Evolutionary conservation across 2,113 vertebrate genomes (phyloP), one percentile per base, ranked within the genome.

Genomic region (Aldabrachelys gigantea): DNA sequence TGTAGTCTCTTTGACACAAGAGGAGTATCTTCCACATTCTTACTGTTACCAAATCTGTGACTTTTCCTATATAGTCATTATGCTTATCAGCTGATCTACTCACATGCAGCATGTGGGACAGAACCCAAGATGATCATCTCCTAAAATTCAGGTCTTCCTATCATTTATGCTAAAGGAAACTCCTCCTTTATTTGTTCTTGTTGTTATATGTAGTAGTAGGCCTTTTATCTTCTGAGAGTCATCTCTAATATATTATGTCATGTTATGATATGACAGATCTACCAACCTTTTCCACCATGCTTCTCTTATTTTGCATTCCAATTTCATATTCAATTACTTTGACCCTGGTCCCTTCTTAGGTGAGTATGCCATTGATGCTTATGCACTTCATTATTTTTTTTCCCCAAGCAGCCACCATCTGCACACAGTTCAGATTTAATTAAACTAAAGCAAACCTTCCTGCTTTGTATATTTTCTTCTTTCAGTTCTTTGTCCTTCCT

Each of bases 391-490:
- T 84, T 56, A 27, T 38, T 82, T 80, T 78, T 88, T 35, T 56
- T 5, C 65, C 65, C 19, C 75, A 62, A 93, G 81, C 21, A 38
- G 21, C 1, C 0, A 1, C 17, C 65, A 4, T 35, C 16, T 84
- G 17, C 35, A 92, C 10, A 38, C 59, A 62, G 72, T 19, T 19
- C 29, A 0, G 41, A 5, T 81, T 92, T 21, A 0, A 0, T 52
- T 83, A 57, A 2, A 4, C 4, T 65, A 14, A 50, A 0, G 1
- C 80, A 87, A 19, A 19, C 78, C 19, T 87, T 82, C 38, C 17
- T 57, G 3, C 0, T 87, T 86, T 38, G 4, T 78, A 19, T 8
- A 29, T 81, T 90, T 85, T 83, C 54, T 25, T 88, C 83, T 41
- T 88, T 53, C 56, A 62, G 41, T 10, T 87, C 17, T 9, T 19